Conservation (phyloP, 2,888 invertebrate species). For the Tricholauxania praeusta region DNA sequence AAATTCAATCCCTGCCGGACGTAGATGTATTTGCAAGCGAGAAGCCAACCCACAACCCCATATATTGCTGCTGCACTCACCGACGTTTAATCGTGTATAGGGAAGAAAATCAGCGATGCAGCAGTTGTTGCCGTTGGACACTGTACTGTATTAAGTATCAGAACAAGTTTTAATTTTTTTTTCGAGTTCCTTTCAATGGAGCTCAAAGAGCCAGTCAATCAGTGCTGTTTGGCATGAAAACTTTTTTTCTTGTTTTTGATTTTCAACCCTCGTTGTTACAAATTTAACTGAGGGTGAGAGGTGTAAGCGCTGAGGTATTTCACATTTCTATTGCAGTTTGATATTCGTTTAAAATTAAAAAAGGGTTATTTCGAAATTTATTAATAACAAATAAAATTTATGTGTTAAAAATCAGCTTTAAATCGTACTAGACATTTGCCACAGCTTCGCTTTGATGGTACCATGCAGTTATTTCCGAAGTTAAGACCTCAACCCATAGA, state of each 20-base stretch:
- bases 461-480: no score
- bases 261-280: slow-evolving; percentile 30
- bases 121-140: no score
- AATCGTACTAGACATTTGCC: no score
- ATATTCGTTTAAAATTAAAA: no score
- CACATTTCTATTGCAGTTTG: no score
- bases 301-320: not conserved
- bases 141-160: no score
- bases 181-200: not conserved
- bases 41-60: not conserved
- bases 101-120: no score
- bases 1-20: not conserved
- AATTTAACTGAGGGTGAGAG: not conserved
- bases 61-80: slow-evolving; percentile 11
- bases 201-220: slow-evolving; percentile 36
- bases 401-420: no score
- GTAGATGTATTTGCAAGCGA: not conserved
- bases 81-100: not conserved
- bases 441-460: no score
- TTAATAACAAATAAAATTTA: no score
- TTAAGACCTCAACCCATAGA: no score
- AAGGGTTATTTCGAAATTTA: no score
- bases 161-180: slow-evolving; percentile 3
- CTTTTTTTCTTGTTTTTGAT: slow-evolving; percentile 12
- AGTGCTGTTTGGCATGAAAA: slow-evolving; percentile 51